Evolutionary conservation across 2,888 invertebrate species (phyloP), one percentile per base, ranked within the genome.

Genomic region (Drosophila acutilabella): DNA sequence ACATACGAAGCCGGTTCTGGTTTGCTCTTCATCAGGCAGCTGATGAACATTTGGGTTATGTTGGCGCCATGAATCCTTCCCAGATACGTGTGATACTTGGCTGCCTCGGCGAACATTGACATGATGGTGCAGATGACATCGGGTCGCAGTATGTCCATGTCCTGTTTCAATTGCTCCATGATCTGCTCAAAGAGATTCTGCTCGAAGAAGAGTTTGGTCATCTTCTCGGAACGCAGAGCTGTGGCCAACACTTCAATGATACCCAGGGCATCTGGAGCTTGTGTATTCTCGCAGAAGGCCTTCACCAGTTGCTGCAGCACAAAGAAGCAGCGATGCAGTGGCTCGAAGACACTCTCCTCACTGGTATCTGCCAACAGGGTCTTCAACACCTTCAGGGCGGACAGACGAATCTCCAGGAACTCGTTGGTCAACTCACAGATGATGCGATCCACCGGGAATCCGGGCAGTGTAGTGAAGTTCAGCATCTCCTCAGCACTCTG

Each of bases 191-290:
- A 91, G 0, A 90, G 78, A 67, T 91, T 91, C 23, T 86, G 80
- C 42, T 91, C 89, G 47, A 91, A 91, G 50, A 90, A 91, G 6
- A 91, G 50, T 36, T 87, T 80, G 0, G 88, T 77, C 79, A 91
- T 84, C 38, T 78, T 76, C 33, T 90, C 88, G 1, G 89, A 80
- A 1, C 86, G 80, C 80, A 91, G 64, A 1, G 90, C 88, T 3
- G 84, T 78, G 20, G 90, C 74, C 42, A 91, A 48, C 2, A 85
- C 90, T 2, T 90, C 91, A 5, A 91, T 78, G 4, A 90, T 74
- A 4, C 80, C 83, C 2, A 60, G 50, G 0, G 78, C 64, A 47
- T 86, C 88, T 3, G 76, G 60, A 0, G 64, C 64, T 47, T 68
- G 59, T 0, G 83, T 71, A 59, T 81, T 70, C 0, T 77, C 67